Percentiles rank a stretch among this genome's conserved stretches.
Conservation (phyloP, 2,888 invertebrate genomes). For the Sarcophaga variegata region DNA sequence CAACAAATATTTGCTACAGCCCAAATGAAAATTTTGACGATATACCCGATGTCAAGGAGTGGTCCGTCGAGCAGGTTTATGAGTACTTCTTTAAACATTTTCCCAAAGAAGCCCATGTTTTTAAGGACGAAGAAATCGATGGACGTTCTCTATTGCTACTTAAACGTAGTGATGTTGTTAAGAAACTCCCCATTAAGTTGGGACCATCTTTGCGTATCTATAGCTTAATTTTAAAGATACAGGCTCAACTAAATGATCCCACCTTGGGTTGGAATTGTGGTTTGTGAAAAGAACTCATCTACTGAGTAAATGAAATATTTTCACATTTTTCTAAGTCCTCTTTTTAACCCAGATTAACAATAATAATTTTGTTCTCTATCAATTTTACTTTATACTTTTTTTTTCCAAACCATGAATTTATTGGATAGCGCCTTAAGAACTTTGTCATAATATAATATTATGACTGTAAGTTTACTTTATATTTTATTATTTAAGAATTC, state of each 20-base stretch:
- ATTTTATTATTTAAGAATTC: too few species aligned
- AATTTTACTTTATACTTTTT: not conserved
- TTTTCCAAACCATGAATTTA: not conserved
- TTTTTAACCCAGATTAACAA: too few species aligned
- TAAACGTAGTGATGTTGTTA: slow-evolving; percentile 91
- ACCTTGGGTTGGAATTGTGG: slow-evolving; percentile 76
- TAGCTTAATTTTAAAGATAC: slow-evolving; percentile 90
- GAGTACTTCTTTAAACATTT: slow-evolving; percentile 85
- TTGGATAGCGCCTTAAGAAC: not conserved
- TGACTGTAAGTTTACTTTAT: too few species aligned
- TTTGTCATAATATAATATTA: not conserved
- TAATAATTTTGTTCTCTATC: not conserved
- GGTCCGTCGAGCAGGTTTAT: slow-evolving; percentile 92
- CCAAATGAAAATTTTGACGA: slow-evolving; percentile 70
- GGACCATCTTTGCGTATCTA: slow-evolving; percentile 95
- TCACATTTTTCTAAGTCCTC: not conserved
- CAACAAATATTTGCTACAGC: slow-evolving; percentile 45
- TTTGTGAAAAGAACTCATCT: slow-evolving; percentile 45
- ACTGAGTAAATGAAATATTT: slow-evolving; percentile 40
- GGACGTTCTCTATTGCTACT: slow-evolving; percentile 93
- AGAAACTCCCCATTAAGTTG: slow-evolving; percentile 90
- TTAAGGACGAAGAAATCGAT: slow-evolving; percentile 95
- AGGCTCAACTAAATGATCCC: slow-evolving; percentile 88
- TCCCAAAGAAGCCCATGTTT: slow-evolving; percentile 88
- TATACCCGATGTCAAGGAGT: slow-evolving; percentile 80